These are phyloP conservation scores for Diabrotica undecimpunctata DNA, from an alignment of 1,140 invertebrate genomes.

Conservation along the genomic window DNA sequence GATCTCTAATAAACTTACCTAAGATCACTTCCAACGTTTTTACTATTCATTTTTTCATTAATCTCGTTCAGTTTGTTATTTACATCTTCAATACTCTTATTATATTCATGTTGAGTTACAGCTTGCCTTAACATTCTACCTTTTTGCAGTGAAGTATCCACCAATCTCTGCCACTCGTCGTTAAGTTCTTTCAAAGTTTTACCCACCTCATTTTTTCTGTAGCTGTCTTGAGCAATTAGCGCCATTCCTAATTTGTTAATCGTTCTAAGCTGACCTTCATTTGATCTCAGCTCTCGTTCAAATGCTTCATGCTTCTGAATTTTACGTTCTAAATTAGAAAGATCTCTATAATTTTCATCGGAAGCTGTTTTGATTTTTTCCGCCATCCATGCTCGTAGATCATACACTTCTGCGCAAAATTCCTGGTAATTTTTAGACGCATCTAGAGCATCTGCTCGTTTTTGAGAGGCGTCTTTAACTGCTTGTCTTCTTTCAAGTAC, in stretches of 20 bases:
- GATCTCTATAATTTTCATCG: constrained; percentile 90
- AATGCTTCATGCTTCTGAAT: constrained; percentile 97
- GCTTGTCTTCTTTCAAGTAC: constrained; percentile 68
- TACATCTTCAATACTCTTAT: constrained; percentile 73
- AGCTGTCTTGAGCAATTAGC: constrained; percentile 68
- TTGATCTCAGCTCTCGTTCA: constrained; percentile 88
- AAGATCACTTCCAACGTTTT: constrained; percentile 79
- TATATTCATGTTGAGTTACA: constrained; percentile 75
- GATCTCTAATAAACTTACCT: constrained; percentile 42
- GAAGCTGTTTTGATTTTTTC: constrained; percentile 89
- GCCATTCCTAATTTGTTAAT: constrained; percentile 77
- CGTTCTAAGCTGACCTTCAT: constrained; percentile 80
- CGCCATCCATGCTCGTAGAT: constrained; percentile 82
- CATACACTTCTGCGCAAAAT: constrained; percentile 83
- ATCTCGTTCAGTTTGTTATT: constrained; percentile 78
- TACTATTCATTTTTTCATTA: constrained; percentile 68
- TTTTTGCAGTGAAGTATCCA: constrained; percentile 74
- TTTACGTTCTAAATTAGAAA: constrained; percentile 88
- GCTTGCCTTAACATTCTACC: constrained; percentile 75
- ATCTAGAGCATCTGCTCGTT: constrained; percentile 66
- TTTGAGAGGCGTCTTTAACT: constrained; percentile 72
- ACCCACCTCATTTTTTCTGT: constrained; percentile 64
- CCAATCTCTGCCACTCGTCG: constrained; percentile 68
- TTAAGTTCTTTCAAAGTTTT: constrained; percentile 65
- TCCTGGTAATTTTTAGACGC: constrained; percentile 79